Evolutionary conservation across 2,888 invertebrate genomes (phyloP), one percentile per base, ranked within the genome.

Genomic region (Harpalus rufipes): DNA sequence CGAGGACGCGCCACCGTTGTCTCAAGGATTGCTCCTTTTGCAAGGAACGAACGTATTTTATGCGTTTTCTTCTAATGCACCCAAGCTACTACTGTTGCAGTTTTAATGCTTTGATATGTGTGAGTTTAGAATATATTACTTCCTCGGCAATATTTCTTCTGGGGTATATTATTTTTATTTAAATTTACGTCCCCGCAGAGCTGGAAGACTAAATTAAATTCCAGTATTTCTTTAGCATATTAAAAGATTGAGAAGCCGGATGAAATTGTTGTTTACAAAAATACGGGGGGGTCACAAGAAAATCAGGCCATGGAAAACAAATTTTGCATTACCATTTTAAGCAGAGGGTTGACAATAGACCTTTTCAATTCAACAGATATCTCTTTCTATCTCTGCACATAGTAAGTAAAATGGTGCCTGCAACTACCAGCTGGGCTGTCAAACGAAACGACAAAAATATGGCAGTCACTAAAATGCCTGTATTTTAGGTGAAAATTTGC

Each of bases 91-190:
- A 51, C 44, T 51, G 44, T 51, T 51, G 44, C 44, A 51, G 39
- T 32, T 32, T n/a, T 72, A 72, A 72, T 72, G 72, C 41, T 41
- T 7, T 74, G 72, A 74, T 74, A 44, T 74, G 72, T 74, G 44
- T n/a, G 44, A 41, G 44, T 41, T 25, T 68, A 25, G 44, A 74
- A 74, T 74, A 74, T 74, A 74, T 44, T 41, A 74, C 72, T 74
- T 74, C 72, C 72, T 12, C 10, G 21, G 16, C 14, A 7, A 74
- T 74, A 74, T 74, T 44, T 74, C 72, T 41, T 74, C 4, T 18
- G 44, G 41, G 21, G 18, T 74, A 44, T 74, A 74, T 74, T 74
- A 21, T 21, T 74, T 74, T 44, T 74, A 74, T 74, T 74, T 44
- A 74, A 44, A 74, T 74, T 68, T 68, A 25, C 32, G 12, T n/a